Base-by-base conservation (phyloP, 2,888 invertebrate species). In the Cistogaster globosa region DNA sequence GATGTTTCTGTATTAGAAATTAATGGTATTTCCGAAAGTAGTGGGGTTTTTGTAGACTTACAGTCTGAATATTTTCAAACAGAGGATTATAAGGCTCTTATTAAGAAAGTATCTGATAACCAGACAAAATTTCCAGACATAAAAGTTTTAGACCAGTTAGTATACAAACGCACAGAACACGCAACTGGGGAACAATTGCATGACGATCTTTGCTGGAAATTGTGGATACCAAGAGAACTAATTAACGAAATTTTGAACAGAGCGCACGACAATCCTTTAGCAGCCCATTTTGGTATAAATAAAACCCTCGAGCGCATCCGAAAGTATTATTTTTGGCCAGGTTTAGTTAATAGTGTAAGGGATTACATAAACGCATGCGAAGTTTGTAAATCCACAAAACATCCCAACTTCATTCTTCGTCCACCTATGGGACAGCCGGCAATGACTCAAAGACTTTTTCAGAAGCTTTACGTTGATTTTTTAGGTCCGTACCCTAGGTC, bases 191-290 rank as follows among this genome's bases (percentile, higher is more conserved):
- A 57, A 26, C 55, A 57, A 20, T 11, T 68, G 9, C 14, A 53
- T 8, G 81, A 65, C n/a, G 48, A 65, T 8, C 26, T 48, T 48
- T 48, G 53, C n/a, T 75, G 58, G 65, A 65, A 65, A 5, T 26
- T 65, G 1, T 82, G 75, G 69, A 36, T 75, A 12, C 81, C 75
- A 18, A 68, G 45, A 12, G 36, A 14, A 1, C 26, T 80, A 58
- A 36, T 75, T 20, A 14, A 14, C 12, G 75, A 74, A 7, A 14
- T 75, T 20, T 18, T 69, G 2, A 0, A 16, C 2, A 69, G 53
- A 12, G 20, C 63, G 1, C 80, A 84, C 20, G 45, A 69, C 45
- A 32, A 42, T n/a, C 55, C 62, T 2, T 36, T 69, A 16, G 42
- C 75, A 7, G 45, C 83, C 7, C 65, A 48, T n/a, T 65, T 48